A percentile compares a stretch with the other conserved stretches of the same genome.
These are phyloP conservation scores for Proteles cristata DNA, from an alignment of 2,113 vertebrate genomes.

Conservation along the genomic window DNA sequence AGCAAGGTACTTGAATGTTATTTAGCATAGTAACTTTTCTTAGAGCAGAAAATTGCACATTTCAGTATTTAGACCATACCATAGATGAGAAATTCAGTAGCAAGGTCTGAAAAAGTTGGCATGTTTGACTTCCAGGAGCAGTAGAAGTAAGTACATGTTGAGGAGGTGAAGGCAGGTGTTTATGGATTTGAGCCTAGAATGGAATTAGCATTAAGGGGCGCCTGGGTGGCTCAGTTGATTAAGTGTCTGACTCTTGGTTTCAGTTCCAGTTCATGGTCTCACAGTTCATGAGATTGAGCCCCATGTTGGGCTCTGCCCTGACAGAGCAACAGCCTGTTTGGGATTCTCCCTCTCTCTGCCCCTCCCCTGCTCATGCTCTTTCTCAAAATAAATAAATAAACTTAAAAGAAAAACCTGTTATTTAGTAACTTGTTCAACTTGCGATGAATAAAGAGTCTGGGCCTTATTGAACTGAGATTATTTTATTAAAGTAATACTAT, in stretches of 20 bases:
- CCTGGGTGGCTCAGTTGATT: no score
- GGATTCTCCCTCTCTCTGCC: no score
- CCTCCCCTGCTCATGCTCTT: no score
- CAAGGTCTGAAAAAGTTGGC: not conserved
- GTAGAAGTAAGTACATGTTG: not conserved
- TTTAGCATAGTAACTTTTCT: not conserved
- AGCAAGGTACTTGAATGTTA: conserved; percentile 90
- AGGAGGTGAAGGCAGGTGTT: not conserved
- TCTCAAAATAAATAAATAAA: no score
- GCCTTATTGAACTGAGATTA: not conserved
- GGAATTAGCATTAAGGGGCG: not conserved
- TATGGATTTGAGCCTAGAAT: not conserved
- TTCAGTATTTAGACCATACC: not conserved
- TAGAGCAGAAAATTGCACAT: not conserved
- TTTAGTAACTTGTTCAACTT: not conserved
- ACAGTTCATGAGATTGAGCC: no score
- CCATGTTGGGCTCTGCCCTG: no score
- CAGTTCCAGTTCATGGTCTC: no score
- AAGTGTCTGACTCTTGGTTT: no score
- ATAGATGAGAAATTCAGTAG: not conserved
- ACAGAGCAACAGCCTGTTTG: no score
- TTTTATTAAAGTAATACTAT: not conserved
- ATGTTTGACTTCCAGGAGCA: not conserved
- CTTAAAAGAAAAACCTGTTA: not conserved
- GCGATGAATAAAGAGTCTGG: not conserved